A percentile compares a stretch with the other conserved stretches of the same genome.
Conservation (phyloP, 2,888 invertebrate species). For the Seladonia tumulorum region DNA sequence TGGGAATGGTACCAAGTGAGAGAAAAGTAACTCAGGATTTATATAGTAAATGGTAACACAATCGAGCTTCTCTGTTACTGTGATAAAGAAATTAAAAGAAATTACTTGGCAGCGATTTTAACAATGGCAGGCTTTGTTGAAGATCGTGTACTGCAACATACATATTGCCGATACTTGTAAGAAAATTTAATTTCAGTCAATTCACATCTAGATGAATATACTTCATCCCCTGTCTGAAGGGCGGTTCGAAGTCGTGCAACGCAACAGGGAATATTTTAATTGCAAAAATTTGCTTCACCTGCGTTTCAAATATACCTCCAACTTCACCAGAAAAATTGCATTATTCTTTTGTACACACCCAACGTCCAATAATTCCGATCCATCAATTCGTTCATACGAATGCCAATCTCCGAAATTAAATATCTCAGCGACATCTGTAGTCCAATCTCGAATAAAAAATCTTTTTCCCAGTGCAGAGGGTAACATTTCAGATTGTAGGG, state of each 20-base stretch:
- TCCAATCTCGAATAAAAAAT: neutral
- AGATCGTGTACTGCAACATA: no score
- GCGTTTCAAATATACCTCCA: neutral
- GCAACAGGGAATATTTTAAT: neutral
- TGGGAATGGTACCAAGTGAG: neutral
- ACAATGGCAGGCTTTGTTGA: no score
- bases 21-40: neutral
- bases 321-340: neutral
- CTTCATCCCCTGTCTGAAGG: neutral
- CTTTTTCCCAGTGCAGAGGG: conserved; percentile 3
- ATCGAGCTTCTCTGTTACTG: no score
- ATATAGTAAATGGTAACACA: neutral
- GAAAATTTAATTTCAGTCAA: neutral
- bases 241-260: neutral
- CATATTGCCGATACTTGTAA: no score
- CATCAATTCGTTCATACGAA: neutral
- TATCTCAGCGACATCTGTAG: conserved; percentile 59
- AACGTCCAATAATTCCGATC: neutral
- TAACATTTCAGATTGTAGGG: conserved; percentile 34
- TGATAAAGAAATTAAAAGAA: neutral
- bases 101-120: neutral
- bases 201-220: neutral
- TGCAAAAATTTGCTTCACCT: neutral
- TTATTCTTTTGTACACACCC: neutral
- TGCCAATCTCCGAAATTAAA: neutral